Percentiles rank a stretch among this genome's conserved stretches.
Conservation (phyloP, 2,888 invertebrate genomes). For the Cerceris ruficornis region DNA sequence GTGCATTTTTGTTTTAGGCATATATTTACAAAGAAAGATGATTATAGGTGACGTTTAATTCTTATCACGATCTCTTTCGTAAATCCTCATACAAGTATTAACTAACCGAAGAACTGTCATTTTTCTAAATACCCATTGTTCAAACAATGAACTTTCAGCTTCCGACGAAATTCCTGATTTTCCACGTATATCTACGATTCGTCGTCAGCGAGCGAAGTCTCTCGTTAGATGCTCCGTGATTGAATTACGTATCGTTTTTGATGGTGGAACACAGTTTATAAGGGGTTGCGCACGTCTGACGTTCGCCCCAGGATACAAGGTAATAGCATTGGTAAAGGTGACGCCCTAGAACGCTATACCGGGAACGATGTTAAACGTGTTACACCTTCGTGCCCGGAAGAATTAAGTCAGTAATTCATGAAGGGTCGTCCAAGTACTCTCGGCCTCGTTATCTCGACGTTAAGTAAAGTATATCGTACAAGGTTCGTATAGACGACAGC, state of each 20-base stretch:
- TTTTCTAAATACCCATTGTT: too few relatives aligned
- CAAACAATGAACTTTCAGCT: too few relatives aligned
- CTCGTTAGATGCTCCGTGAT: constrained; percentile 9
- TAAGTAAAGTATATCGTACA: constrained; percentile 52
- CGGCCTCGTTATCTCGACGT: constrained; percentile 55
- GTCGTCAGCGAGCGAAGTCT: not conserved
- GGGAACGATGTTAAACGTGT: constrained; percentile 55
- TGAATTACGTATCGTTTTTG: constrained; percentile 46
- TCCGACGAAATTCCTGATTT: too few relatives aligned
- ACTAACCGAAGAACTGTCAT: too few relatives aligned
- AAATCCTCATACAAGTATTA: too few relatives aligned
- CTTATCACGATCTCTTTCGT: too few relatives aligned
- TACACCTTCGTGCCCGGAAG: constrained; percentile 58
- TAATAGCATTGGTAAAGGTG: constrained; percentile 60
- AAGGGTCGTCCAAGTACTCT: constrained; percentile 61
- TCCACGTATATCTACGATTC: not conserved
- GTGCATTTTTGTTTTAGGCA: too few relatives aligned
- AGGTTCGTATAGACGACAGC: constrained; percentile 22
- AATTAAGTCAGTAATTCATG: constrained; percentile 66
- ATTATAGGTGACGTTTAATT: too few relatives aligned
- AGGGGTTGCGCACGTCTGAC: constrained; percentile 38
- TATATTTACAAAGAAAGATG: too few relatives aligned
- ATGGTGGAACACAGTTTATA: constrained; percentile 28
- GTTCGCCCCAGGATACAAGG: constrained; percentile 53
- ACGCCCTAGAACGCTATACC: constrained; percentile 31